Evolutionary conservation across 2,113 vertebrate species (phyloP).

Genomic region (Amphilophus citrinellus): DNA sequence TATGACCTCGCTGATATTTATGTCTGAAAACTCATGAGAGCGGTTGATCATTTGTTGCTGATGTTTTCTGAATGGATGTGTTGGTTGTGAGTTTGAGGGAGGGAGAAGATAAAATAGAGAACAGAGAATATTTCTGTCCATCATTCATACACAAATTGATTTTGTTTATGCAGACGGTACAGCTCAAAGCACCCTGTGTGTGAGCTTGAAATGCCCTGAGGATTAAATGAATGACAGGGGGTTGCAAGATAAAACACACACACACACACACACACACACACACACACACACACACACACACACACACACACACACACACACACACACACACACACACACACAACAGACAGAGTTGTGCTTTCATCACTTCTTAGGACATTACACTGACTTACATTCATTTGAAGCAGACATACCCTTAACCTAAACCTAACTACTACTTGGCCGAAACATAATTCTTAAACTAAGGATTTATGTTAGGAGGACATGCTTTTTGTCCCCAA

Average conservation of each 20-base stretch:
- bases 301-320: not conserved
- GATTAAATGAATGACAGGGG: slow-evolving; percentile 50
- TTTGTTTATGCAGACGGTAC: slow-evolving; percentile 27
- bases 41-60: slow-evolving; percentile 60
- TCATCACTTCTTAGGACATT: not conserved
- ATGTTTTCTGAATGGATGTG: slow-evolving; percentile 56
- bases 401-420: not conserved
- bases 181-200: not conserved
- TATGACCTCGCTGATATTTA: slow-evolving; percentile 69
- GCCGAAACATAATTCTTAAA: slow-evolving; percentile 1
- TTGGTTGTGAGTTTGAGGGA: slow-evolving; percentile 23
- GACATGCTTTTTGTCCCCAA: not conserved
- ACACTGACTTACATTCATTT: not conserved
- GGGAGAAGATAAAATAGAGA: slow-evolving; percentile 36
- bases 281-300: not conserved
- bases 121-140: slow-evolving; percentile 39
- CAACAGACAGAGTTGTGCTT: not conserved
- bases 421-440: not conserved
- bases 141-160: slow-evolving; percentile 51
- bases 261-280: not conserved
- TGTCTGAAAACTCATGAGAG: slow-evolving; percentile 54
- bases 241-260: slow-evolving; percentile 35
- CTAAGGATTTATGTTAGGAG: slow-evolving; percentile 2
- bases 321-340: not conserved
- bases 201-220: slow-evolving; percentile 34